A percentile compares a stretch with the other conserved stretches of the same genome.
Evolutionary conservation across 2,888 invertebrate genomes (phyloP).

Genomic region (Chrysolina haemoptera): DNA sequence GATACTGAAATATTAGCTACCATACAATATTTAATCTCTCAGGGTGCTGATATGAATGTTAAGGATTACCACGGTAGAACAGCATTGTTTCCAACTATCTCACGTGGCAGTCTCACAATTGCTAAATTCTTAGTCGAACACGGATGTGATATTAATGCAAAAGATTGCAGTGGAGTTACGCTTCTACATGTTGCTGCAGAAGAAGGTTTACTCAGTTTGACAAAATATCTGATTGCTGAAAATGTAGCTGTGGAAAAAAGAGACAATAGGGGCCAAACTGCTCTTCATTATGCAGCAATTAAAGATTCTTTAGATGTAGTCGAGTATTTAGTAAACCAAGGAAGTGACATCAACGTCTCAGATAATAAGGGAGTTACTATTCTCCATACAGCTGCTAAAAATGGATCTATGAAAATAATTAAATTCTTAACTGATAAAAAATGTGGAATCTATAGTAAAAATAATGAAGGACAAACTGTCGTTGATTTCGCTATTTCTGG

Average conservation of each 20-base stretch:
- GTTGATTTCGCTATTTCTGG: not conserved
- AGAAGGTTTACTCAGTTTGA: not conserved
- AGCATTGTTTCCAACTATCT: slow-evolving; percentile 1
- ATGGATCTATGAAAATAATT: not conserved
- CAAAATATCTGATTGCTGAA: not conserved
- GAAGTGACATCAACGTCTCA: not conserved
- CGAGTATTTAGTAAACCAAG: not conserved
- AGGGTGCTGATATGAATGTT: slow-evolving; percentile 1
- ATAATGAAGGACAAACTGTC: not conserved
- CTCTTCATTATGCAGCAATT: not conserved
- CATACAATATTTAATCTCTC: slow-evolving; percentile 10
- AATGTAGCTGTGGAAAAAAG: not conserved
- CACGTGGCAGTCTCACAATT: not conserved
- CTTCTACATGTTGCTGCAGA: slow-evolving; percentile 5
- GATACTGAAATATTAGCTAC: not conserved
- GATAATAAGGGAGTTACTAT: not conserved
- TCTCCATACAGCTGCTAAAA: not conserved
- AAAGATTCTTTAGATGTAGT: not conserved
- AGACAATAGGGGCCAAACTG: not conserved
- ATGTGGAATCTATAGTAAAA: not conserved
- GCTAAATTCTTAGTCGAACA: not conserved
- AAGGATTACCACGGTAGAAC: slow-evolving; percentile 11
- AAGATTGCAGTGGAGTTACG: not conserved
- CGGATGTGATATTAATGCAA: not conserved
- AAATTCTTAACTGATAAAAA: not conserved